Evolutionary conservation across 2,113 vertebrate species (phyloP).

Genomic region (Zosterops lateralis): DNA sequence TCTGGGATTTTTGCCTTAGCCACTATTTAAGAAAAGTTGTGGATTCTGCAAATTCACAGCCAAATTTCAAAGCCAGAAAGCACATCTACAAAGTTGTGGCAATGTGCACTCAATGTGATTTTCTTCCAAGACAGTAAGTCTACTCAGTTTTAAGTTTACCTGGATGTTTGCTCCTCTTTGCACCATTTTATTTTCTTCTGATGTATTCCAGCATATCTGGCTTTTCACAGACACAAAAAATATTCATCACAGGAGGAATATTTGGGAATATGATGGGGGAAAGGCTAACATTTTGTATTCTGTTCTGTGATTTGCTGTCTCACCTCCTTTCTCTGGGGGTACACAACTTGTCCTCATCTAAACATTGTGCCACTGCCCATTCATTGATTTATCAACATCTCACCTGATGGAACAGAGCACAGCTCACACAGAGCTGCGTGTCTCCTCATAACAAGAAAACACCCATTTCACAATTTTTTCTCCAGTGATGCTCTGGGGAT

Average conservation of each 20-base stretch:
- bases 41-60: neutral
- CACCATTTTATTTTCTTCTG: neutral
- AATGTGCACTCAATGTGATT: neutral
- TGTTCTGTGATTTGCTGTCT: neutral
- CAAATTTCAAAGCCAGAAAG: neutral
- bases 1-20: neutral
- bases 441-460: rapidly evolving
- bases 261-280: neutral
- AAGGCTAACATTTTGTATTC: neutral
- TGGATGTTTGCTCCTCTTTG: neutral
- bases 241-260: neutral
- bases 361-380: neutral
- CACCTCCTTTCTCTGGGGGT: neutral
- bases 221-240: neutral
- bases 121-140: neutral
- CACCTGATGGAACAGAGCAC: neutral
- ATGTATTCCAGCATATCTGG: neutral
- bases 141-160: neutral
- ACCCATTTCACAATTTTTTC: neutral
- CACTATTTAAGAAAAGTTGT: neutral
- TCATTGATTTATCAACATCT: neutral
- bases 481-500: neutral
- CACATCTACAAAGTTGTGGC: neutral
- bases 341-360: neutral
- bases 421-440: neutral